phyloP scores from a whole-genome alignment of 30 jellyfish, hydroid and myxozoan species.

The Chrysaora quinquecirrha region DNA sequence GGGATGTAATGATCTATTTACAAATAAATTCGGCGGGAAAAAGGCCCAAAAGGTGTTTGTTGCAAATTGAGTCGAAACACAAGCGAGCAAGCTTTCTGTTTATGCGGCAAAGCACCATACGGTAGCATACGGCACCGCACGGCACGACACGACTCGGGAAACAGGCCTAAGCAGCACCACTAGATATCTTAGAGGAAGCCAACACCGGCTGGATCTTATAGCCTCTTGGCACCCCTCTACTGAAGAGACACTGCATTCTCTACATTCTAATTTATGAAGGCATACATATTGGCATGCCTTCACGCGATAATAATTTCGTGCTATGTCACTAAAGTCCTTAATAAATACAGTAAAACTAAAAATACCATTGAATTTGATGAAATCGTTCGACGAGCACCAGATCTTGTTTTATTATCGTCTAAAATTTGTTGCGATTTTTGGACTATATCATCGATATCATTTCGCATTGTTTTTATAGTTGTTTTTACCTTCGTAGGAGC shows the following conservation, averaged over 20 bases:
- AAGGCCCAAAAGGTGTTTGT: too few relatives aligned
- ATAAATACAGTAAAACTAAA: neutral
- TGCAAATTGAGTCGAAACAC: too few relatives aligned
- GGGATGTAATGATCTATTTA: too few relatives aligned
- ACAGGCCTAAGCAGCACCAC: too few relatives aligned
- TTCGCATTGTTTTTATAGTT: neutral
- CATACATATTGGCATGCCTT: neutral
- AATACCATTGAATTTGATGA: neutral
- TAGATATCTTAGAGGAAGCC: too few relatives aligned
- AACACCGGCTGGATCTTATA: too few relatives aligned
- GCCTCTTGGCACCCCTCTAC: neutral
- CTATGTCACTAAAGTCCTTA: neutral
- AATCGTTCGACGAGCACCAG: slow-evolving; percentile 13
- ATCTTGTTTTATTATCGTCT: slow-evolving; percentile 10
- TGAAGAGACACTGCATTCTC: too few relatives aligned
- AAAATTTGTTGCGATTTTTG: neutral
- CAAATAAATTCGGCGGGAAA: too few relatives aligned
- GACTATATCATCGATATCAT: neutral
- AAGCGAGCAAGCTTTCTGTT: too few relatives aligned
- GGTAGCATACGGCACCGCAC: too few relatives aligned
- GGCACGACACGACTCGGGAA: too few relatives aligned
- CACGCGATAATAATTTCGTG: neutral
- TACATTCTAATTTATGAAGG: too few relatives aligned
- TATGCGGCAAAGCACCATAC: neutral
- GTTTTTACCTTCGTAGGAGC: neutral